A percentile compares a stretch with the other conserved stretches of the same genome.
Conservation (phyloP, 30 jellyfish, hydroid and myxozoan species). For the Catostylus mosaicus region DNA sequence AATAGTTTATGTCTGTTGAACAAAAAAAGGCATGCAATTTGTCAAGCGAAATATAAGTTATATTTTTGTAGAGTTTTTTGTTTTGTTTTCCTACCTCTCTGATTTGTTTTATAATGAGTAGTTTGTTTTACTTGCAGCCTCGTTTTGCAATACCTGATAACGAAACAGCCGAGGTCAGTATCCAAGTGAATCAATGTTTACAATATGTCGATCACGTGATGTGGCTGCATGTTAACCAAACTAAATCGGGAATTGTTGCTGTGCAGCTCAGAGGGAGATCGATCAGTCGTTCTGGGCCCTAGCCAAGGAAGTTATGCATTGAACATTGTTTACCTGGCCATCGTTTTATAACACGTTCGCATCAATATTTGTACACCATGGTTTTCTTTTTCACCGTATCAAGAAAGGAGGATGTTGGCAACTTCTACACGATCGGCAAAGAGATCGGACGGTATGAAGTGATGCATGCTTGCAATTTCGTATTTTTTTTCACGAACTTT, state of each 20-base stretch:
- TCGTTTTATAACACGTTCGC: background rate
- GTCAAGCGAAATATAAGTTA: too few species aligned
- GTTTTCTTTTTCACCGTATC: constrained; percentile 70
- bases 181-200: constrained; percentile 57
- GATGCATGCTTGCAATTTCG: background rate
- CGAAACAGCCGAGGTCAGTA: constrained; percentile 5
- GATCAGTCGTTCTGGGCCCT: background rate
- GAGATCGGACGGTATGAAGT: constrained; percentile 69
- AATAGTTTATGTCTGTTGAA: too few species aligned
- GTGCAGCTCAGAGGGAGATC: constrained; percentile 1
- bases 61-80: too few species aligned
- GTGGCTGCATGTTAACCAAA: constrained; percentile 9
- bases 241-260: constrained; percentile 10
- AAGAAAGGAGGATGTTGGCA: constrained; percentile 62
- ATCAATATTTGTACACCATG: constrained; percentile 18
- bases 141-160: too few species aligned
- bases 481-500: too few species aligned
- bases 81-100: too few species aligned
- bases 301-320: background rate
- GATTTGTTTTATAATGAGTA: too few species aligned
- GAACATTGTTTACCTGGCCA: background rate
- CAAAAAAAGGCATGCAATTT: too few species aligned
- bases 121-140: too few species aligned
- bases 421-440: constrained; percentile 59
- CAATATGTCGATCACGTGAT: constrained; percentile 62